These are phyloP conservation scores for Diabrotica balteata DNA, from an alignment of 2,888 invertebrate genomes.

Conservation along the genomic window DNA sequence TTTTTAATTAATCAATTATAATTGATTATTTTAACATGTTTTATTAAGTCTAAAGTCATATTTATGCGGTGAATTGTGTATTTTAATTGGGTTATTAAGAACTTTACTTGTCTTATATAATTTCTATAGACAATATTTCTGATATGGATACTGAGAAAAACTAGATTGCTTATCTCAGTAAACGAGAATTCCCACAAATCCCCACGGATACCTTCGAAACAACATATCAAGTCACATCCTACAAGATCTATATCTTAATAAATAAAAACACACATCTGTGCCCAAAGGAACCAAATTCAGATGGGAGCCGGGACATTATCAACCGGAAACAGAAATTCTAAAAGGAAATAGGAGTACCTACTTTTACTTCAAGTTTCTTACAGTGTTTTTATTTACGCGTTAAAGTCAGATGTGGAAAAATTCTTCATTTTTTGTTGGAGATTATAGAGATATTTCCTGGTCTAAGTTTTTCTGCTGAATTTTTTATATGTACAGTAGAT, in stretches of 20 bases:
- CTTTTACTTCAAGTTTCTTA: not conserved
- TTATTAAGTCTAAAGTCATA: no score
- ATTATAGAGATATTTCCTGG: not conserved
- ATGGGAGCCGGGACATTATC: constrained; percentile 11
- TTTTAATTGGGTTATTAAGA: no score
- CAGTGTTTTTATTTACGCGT: constrained; percentile 2
- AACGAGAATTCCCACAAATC: not conserved
- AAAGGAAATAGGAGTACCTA: constrained; percentile 13
- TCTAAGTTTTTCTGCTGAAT: not conserved
- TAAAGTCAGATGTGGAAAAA: not conserved
- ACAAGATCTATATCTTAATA: constrained; percentile 9
- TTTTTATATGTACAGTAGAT: not conserved
- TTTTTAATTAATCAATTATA: no score
- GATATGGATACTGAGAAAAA: no score
- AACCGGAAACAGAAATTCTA: constrained; percentile 14
- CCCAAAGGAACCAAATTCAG: constrained; percentile 6
- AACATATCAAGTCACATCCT: constrained; percentile 11
- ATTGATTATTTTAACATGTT: no score
- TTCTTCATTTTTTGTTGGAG: not conserved
- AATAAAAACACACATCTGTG: constrained; percentile 18
- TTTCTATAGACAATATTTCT: no score
- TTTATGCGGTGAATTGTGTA: no score
- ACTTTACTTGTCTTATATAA: no score
- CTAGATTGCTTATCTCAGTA: no score
- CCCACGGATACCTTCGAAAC: not conserved